Evolutionary conservation across 1,140 invertebrate species (phyloP), one percentile per base, ranked within the genome.

Genomic region (Calosoma granatense): DNA sequence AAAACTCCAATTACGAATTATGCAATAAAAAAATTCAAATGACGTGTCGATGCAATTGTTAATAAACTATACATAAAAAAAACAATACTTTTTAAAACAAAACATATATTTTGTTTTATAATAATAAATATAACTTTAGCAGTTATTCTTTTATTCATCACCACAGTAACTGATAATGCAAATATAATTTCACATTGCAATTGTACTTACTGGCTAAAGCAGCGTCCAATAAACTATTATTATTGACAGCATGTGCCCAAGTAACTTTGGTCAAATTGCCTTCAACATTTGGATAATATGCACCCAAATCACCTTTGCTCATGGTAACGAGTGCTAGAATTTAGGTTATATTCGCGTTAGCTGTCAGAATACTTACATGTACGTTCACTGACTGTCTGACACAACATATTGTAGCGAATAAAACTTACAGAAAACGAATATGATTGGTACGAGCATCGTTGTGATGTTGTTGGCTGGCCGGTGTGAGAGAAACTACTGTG

Each of bases 211-310:
- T 71, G 47, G 70, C 62, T 36, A 94, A 68, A 54, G 83, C 81
- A 6, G 76, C 69, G 2, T 79, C 66, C 14, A 94, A 71, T 43
- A 79, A 70, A 0, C 69, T 67, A 62, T 79, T 74, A 63, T 76
- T 85, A 69, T 94, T 94, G 1, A 88, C 86, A 1, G 84, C 88
- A 72, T 92, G 89, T 3, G 83, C 84, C 92, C 91, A 95, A 19
- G 78, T 85, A 1, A 94, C 76, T 58, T 79, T 80, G 1, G 86
- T 87, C 43, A 88, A 69, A 69, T 92, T 90, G 4, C 64, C 64
- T 1, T 72, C 56, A 12, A 74, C 56, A 0, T 67, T 51, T 1
- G 72, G 69, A 56, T 77, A 79, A 58, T 72, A 74, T 9, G 6
- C n/a, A 36, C 26, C n/a, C 6, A 36, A 36, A 36, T 36, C 26